Conservation (phyloP, 2,113 vertebrate species). For the Pithys albifrons region DNA sequence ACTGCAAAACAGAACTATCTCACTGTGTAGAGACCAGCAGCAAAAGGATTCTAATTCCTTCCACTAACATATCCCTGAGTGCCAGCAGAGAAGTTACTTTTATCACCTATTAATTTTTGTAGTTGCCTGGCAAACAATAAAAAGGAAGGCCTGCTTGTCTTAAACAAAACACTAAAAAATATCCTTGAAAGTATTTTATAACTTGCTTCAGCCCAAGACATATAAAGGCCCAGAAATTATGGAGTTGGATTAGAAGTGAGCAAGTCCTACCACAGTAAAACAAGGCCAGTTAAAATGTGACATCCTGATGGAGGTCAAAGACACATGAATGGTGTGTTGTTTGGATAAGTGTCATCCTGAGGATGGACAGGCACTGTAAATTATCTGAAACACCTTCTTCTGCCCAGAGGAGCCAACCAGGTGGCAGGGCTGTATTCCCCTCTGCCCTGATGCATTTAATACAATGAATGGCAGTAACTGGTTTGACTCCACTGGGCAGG, state of each 20-base stretch:
- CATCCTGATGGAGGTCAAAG: background rate
- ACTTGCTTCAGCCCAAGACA: background rate
- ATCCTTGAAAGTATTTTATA: conserved; percentile 11
- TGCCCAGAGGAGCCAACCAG: background rate
- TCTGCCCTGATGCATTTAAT: background rate
- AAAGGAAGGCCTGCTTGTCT: background rate
- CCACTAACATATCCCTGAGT: background rate
- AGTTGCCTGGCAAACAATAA: background rate
- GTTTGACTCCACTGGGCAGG: background rate
- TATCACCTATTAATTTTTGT: background rate
- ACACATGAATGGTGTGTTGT: accelerated
- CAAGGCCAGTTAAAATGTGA: background rate
- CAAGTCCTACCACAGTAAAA: background rate
- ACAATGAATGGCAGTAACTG: background rate
- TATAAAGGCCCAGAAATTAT: background rate
- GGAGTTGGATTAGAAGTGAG: background rate
- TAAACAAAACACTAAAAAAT: background rate
- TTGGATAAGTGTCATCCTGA: background rate
- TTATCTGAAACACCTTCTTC: background rate
- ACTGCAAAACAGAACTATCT: background rate
- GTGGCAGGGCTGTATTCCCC: background rate
- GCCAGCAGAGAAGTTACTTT: background rate
- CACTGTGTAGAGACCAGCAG: background rate
- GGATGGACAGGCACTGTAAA: background rate
- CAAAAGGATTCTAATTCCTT: background rate